Conservation (phyloP, 2,113 vertebrate species). For the Thymallus thymallus region DNA sequence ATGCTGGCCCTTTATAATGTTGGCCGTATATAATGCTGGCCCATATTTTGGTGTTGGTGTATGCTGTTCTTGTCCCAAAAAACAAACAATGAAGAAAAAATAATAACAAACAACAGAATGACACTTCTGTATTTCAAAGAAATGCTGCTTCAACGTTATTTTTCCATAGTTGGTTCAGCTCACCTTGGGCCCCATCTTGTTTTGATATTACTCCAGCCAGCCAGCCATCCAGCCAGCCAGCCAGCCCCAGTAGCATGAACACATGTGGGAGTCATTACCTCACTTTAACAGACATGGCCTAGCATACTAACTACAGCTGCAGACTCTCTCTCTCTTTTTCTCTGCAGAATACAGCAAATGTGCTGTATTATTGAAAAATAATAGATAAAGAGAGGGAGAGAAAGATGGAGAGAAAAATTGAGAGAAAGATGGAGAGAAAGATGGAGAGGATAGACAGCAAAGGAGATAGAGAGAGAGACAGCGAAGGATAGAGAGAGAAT, state of each 20-base stretch:
- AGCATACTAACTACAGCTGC: conserved; percentile 37
- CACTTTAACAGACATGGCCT: conserved; percentile 62
- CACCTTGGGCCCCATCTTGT: conserved; percentile 71
- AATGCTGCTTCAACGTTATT: conserved; percentile 29
- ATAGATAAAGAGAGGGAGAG: background rate
- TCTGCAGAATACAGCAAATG: background rate
- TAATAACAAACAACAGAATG: conserved; percentile 58
- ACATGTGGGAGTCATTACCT: conserved; percentile 77
- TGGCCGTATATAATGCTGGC: too few species aligned
- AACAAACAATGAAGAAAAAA: conserved; percentile 56
- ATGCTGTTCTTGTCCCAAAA: conserved; percentile 46
- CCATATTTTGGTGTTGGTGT: conserved; percentile 10
- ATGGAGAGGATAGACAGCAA: background rate
- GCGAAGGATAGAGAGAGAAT: background rate
- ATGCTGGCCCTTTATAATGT: too few species aligned
- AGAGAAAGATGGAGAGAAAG: background rate
- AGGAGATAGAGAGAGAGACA: background rate
- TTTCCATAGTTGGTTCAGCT: conserved; percentile 62
- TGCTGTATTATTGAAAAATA: too few species aligned
- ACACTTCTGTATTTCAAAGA: conserved; percentile 67
- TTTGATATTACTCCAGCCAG: conserved; percentile 56
- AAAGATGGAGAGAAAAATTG: background rate
- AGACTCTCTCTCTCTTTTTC: background rate
- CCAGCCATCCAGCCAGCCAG: background rate
- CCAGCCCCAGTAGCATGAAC: conserved; percentile 51